phyloP scores from a whole-genome alignment of 2,113 vertebrate genomes.

The Aegotheles bennettii region DNA sequence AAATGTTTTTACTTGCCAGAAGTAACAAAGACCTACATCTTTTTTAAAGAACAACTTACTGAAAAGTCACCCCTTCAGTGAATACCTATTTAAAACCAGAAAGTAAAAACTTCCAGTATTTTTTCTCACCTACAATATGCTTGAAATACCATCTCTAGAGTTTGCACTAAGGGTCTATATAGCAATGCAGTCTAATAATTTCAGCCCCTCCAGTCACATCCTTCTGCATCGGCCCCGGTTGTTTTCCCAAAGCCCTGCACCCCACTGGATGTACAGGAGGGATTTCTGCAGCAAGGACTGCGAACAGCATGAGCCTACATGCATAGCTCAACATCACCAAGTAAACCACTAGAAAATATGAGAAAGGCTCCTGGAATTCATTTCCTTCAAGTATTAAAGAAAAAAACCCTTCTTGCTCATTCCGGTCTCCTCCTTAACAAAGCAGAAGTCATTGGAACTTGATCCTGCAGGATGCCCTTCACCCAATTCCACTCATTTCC shows the following conservation, averaged over 20 bases:
- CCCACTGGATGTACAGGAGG: accelerated
- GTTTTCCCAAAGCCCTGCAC: neutral
- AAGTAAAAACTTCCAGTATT: neutral
- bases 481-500: neutral
- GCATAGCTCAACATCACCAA: neutral
- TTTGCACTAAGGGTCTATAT: accelerated
- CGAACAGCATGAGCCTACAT: neutral
- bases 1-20: neutral
- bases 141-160: neutral
- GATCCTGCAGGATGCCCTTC: neutral
- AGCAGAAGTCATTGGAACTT: neutral
- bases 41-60: neutral
- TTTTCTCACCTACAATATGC: neutral
- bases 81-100: neutral
- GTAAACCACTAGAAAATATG: neutral
- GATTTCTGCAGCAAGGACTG: neutral
- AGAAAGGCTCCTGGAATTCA: neutral
- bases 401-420: neutral
- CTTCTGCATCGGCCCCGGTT: neutral
- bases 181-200: accelerated
- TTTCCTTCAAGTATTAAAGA: neutral
- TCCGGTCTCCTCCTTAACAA: neutral
- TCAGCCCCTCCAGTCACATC: neutral
- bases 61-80: neutral
- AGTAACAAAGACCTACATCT: too few species aligned